phyloP scores from a whole-genome alignment of 1,140 invertebrate species.

The Drosophila setifemur region DNA sequence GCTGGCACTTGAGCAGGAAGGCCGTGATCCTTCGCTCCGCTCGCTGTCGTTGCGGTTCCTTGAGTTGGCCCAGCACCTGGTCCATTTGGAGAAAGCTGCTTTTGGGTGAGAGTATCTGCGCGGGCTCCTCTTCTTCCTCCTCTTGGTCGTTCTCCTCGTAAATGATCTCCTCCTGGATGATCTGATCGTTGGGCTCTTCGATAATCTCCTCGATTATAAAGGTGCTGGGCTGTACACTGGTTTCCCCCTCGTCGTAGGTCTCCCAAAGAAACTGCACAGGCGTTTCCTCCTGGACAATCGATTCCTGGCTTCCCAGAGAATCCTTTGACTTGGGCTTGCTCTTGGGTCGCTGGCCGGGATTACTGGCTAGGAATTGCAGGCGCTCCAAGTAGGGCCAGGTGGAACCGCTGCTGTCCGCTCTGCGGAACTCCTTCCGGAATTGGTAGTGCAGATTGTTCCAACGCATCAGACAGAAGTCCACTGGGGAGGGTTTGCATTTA shows the following conservation, averaged over 20 bases:
- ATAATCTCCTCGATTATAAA: constrained; percentile 62
- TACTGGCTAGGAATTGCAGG: constrained; percentile 47
- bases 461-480: constrained; percentile 72
- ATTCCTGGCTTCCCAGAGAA: neutral
- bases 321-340: constrained; percentile 15
- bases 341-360: constrained; percentile 4
- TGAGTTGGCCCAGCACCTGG: constrained; percentile 39
- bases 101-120: neutral
- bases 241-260: constrained; percentile 38
- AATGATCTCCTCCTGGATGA: constrained; percentile 58
- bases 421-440: constrained; percentile 60
- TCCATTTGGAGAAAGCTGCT: constrained; percentile 51
- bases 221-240: constrained; percentile 25
- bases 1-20: constrained; percentile 70
- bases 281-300: neutral
- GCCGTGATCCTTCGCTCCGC: constrained; percentile 67
- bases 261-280: constrained; percentile 42
- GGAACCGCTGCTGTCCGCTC: constrained; percentile 48
- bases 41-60: constrained; percentile 8
- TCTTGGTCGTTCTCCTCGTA: constrained; percentile 46
- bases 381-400: constrained; percentile 74
- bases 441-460: constrained; percentile 78
- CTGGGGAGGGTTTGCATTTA: constrained; percentile 1
- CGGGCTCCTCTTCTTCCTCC: constrained; percentile 22
- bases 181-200: constrained; percentile 39